phyloP scores from a whole-genome alignment of 2,888 invertebrate species.

The Idaea biselata region DNA sequence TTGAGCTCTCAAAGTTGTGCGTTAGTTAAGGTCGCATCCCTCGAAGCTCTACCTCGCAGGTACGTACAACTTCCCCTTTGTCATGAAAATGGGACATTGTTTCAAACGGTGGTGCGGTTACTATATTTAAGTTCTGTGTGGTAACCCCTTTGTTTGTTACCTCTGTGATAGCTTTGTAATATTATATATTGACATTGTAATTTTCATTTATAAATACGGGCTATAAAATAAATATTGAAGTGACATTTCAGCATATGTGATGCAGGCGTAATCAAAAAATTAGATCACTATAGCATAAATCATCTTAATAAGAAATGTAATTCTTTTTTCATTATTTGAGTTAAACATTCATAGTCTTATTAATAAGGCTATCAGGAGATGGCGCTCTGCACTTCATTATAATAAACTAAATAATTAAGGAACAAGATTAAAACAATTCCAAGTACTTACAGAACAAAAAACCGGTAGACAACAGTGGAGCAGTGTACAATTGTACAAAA shows the following conservation, averaged over 20 bases:
- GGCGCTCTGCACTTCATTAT: not conserved
- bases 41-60: constrained; percentile 13
- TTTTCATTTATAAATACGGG: not conserved
- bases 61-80: constrained; percentile 22
- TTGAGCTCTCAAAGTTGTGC: constrained; percentile 16
- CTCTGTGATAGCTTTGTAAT: constrained; percentile 12
- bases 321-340: not conserved
- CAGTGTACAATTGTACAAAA: constrained; percentile 35
- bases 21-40: constrained; percentile 3
- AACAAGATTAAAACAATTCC: constrained; percentile 36
- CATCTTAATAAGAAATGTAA: not conserved
- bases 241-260: not conserved
- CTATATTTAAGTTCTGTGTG: constrained; percentile 29
- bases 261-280: not conserved
- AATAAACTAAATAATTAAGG: not conserved
- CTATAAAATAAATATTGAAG: not conserved
- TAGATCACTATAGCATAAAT: too few species aligned
- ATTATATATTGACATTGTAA: not conserved
- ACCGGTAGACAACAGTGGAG: constrained; percentile 31
- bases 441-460: constrained; percentile 29
- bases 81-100: constrained; percentile 30
- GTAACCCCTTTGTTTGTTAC: constrained; percentile 18
- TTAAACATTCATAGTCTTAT: too few species aligned
- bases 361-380: too few species aligned
- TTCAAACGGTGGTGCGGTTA: constrained; percentile 31